A percentile compares a stretch with the other conserved stretches of the same genome.
Conservation (phyloP, 2,113 vertebrate genomes). For the Embiotoca jacksoni region DNA sequence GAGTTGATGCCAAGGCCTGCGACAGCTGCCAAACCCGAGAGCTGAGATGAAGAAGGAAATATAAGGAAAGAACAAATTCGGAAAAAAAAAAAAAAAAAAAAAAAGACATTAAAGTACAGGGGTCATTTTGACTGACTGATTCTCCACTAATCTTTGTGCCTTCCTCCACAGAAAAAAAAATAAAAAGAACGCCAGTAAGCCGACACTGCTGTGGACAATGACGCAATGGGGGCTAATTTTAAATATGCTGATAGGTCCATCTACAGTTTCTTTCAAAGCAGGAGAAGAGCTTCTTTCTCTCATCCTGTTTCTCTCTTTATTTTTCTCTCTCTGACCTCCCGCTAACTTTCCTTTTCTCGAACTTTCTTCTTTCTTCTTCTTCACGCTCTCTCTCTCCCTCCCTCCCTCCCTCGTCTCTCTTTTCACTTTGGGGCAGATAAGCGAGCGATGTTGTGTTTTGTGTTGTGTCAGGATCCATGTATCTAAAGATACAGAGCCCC, state of each 20-base stretch:
- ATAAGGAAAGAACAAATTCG: background rate
- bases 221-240: constrained; percentile 60
- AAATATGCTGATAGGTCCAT: constrained; percentile 62
- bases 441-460: constrained; percentile 41
- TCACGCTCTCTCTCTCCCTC: background rate
- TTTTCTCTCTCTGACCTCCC: background rate
- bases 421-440: constrained; percentile 44
- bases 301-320: background rate
- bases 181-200: constrained; percentile 23
- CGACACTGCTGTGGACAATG: constrained; percentile 43
- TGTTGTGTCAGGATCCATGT: constrained; percentile 44
- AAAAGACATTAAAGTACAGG: constrained; percentile 11
- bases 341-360: background rate
- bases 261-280: constrained; percentile 39
- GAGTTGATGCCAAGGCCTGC: constrained; percentile 29
- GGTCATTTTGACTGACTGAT: constrained; percentile 28
- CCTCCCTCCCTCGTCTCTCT: too few relatives aligned
- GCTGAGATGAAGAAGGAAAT: background rate
- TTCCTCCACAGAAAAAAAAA: constrained; percentile 13
- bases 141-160: constrained; percentile 18
- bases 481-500: constrained; percentile 47
- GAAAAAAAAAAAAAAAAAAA: background rate
- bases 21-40: constrained; percentile 7
- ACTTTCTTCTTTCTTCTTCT: too few relatives aligned
- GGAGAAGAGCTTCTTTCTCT: constrained; percentile 20